Evolutionary conservation across 1,140 invertebrate species (phyloP).

Genomic region (Drosophila tristis): DNA sequence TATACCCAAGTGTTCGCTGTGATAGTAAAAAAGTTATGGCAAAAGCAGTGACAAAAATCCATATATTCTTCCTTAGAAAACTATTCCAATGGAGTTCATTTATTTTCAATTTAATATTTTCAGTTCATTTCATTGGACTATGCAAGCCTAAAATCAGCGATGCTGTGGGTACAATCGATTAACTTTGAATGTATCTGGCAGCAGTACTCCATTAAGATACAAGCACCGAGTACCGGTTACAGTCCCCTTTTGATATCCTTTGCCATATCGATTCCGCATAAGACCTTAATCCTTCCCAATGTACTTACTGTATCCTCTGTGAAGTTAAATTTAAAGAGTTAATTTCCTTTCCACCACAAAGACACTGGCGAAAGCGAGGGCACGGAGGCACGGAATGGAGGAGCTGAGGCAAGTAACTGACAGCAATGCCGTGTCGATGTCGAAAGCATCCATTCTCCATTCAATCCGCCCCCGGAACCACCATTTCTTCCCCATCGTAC

Average conservation of each 20-base stretch:
- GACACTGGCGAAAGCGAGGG: not conserved
- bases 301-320: no score
- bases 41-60: no score
- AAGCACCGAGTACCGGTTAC: no score
- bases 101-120: no score
- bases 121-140: no score
- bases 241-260: not conserved
- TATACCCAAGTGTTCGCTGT: not conserved
- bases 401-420: slow-evolving; percentile 45
- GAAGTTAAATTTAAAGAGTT: slow-evolving; percentile 62
- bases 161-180: no score
- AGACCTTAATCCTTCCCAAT: not conserved
- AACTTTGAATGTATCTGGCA: no score
- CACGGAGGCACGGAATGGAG: not conserved
- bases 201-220: no score
- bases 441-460: slow-evolving; percentile 46
- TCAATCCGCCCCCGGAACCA: slow-evolving; percentile 36
- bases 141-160: no score
- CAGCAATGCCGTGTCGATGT: slow-evolving; percentile 58
- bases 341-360: slow-evolving; percentile 40
- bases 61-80: no score
- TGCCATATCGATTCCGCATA: not conserved
- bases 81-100: no score
- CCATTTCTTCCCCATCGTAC: slow-evolving; percentile 26
- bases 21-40: no score